phyloP scores from a whole-genome alignment of 2,113 vertebrate species.

The Piaya cayana region DNA sequence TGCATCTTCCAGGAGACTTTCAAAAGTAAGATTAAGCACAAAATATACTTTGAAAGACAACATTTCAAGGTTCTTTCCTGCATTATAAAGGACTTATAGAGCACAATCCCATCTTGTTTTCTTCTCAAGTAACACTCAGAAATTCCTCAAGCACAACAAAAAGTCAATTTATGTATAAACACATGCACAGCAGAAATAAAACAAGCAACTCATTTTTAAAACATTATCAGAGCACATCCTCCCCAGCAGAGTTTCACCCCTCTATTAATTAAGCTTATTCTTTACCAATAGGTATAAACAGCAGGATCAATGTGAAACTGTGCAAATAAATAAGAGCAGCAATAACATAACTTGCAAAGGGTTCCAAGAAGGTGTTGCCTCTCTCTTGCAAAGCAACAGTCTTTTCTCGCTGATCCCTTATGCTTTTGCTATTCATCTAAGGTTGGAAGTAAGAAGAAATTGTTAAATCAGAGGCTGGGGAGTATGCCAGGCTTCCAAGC shows the following conservation, averaged over 20 bases:
- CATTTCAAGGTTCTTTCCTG: background rate
- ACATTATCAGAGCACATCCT: background rate
- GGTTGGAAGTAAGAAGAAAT: background rate
- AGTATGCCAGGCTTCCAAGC: conserved; percentile 7
- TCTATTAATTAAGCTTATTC: background rate
- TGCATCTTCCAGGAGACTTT: background rate
- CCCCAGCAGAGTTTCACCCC: background rate
- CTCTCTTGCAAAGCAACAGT: background rate
- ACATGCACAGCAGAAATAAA: background rate
- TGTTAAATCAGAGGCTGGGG: conserved; percentile 41
- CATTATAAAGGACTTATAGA: background rate
- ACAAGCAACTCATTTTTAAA: background rate
- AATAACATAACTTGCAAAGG: background rate
- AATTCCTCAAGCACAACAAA: background rate
- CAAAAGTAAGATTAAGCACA: background rate
- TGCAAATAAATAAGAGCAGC: background rate
- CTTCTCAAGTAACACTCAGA: background rate
- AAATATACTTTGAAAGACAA: background rate
- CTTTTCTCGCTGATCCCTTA: background rate
- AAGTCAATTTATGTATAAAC: background rate
- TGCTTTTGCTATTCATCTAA: conserved; percentile 10
- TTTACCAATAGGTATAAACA: background rate
- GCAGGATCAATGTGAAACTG: background rate
- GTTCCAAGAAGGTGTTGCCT: background rate
- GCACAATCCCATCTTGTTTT: background rate